phyloP scores from a whole-genome alignment of 2,888 invertebrate species.

The Arrhopalites spinosus region DNA sequence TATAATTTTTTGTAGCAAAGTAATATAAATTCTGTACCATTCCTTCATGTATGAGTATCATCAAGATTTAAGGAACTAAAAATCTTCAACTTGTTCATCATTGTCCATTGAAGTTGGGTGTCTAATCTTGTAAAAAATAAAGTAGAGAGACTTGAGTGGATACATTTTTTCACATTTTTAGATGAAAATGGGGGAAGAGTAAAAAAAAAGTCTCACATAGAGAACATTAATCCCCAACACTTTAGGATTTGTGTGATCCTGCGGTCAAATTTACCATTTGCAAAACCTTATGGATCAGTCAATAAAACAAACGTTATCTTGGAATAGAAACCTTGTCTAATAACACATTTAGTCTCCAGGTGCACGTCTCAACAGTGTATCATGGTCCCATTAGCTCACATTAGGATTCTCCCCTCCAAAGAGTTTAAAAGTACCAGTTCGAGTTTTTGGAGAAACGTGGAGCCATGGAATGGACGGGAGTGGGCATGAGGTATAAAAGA shows the following conservation, averaged over 20 bases:
- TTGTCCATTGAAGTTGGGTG: too few relatives aligned
- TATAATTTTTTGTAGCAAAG: too few relatives aligned
- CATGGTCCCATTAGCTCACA: constrained; percentile 29
- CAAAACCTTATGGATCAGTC: constrained; percentile 24
- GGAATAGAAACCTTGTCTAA: constrained; percentile 23
- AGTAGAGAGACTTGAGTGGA: not conserved
- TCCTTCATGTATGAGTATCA: too few relatives aligned
- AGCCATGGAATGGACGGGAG: not conserved
- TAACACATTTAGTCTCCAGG: constrained; percentile 30
- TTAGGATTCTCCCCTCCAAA: constrained; percentile 10
- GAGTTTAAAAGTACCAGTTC: not conserved
- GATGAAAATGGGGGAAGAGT: too few relatives aligned
- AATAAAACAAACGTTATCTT: constrained; percentile 31
- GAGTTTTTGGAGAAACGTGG: not conserved
- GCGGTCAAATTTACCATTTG: constrained; percentile 21
- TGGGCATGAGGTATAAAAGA: too few relatives aligned
- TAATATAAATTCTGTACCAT: too few relatives aligned
- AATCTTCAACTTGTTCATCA: too few relatives aligned
- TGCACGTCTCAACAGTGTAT: constrained; percentile 26
- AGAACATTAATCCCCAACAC: not conserved
- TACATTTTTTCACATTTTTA: too few relatives aligned
- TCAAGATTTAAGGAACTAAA: too few relatives aligned
- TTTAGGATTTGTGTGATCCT: not conserved
- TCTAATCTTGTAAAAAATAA: too few relatives aligned
- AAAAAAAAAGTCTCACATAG: not conserved